These are phyloP conservation scores for Belgica antarctica DNA, from an alignment of 2,888 invertebrate species.

Conservation along the genomic window DNA sequence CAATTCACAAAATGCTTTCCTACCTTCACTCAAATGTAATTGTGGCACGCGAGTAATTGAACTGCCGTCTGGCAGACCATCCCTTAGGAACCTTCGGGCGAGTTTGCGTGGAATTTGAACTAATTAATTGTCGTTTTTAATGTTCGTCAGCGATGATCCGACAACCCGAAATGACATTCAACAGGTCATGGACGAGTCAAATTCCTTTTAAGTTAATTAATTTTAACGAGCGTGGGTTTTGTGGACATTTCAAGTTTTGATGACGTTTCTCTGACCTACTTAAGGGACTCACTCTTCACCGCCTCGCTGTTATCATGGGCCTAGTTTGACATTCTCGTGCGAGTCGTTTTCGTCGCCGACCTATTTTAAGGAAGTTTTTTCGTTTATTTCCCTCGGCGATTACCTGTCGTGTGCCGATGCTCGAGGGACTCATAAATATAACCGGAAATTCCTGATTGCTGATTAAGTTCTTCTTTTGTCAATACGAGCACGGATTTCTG, in stretches of 20 bases:
- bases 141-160: too few species aligned
- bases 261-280: constrained; percentile 7
- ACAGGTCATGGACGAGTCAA: not conserved
- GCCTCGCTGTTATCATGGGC: not conserved
- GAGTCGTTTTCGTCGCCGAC: not conserved
- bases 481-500: not conserved
- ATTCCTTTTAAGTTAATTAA: constrained; percentile 34
- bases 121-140: constrained; percentile 3
- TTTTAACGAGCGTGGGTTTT: not conserved
- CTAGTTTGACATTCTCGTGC: not conserved
- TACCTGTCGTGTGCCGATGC: constrained; percentile 7
- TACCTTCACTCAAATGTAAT: not conserved
- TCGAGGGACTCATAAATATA: not conserved
- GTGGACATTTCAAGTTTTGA: not conserved
- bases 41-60: constrained; percentile 20
- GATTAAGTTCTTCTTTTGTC: constrained; percentile 1
- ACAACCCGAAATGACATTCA: constrained; percentile 17
- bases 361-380: not conserved
- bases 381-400: not conserved
- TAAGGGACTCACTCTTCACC: constrained; percentile 8
- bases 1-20: not conserved
- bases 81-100: not conserved
- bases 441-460: constrained; percentile 31
- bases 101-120: not conserved
- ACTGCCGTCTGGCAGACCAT: not conserved